Base-by-base conservation (phyloP, 2,888 invertebrate genomes). In the Ophioninae sp. region DNA sequence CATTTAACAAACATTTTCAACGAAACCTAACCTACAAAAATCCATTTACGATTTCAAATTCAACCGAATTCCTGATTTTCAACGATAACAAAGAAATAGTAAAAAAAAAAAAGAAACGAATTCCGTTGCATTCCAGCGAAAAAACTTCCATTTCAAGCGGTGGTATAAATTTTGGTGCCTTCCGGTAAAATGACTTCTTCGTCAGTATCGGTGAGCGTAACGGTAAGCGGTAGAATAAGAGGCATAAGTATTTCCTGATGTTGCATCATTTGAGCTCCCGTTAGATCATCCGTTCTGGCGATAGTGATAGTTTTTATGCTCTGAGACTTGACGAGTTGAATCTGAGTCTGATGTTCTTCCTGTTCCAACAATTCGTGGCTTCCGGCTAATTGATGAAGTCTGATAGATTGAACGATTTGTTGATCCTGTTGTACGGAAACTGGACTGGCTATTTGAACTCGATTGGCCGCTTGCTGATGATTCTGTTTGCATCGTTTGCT, bases 231-330 rank as follows among this genome's bases (percentile, higher is more conserved):
- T 51, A 93, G 79, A 44, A 93, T 92, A 23, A 93, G 81, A 3
- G 93, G 93, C 93, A 93, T 92, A 8, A 93, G 79, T 67, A 93
- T 91, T 78, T 93, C 93, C 74, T 92, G 93, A 86, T 91, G 91
- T 23, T 91, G 90, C 87, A 92, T 88, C 3, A 92, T 90, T 64
- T 91, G 91, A 58, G 91, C 91, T 3, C 87, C 76, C 0, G 87
- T 77, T 1, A 90, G 79, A 3, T 88, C 85, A n/a, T 92, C 92
- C 0, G 89, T 89, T 80, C 92, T 90, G 0, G 92, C 86, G 41
- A 93, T 91, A 0, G 93, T 92, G 7, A 93, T 93, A 0, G 92
- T 92, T 81, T 92, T 93, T 41, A 93, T 91, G 78, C 88, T 91
- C 63, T 91, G 91, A 0, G 91, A 87, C 76, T 93, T 93, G 6